Evolutionary conservation across 2,888 invertebrate species (phyloP), one percentile per base, ranked within the genome.

Genomic region (Phengaris alcon): DNA sequence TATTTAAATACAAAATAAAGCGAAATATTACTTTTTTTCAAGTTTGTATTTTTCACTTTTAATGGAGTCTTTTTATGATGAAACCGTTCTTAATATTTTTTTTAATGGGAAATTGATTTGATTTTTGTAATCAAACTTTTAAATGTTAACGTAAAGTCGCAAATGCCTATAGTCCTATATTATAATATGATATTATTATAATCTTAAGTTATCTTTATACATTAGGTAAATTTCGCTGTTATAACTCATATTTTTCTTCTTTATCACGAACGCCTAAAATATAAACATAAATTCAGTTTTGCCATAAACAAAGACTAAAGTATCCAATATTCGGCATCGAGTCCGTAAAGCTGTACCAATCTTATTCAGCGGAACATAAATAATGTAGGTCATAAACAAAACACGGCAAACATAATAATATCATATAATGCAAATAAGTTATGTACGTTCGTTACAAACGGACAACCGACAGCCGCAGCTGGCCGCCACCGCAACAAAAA

Each of bases 321-420:
- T 59, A 59, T 22, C 59, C 22, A 59, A 59, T 59, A 59, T 59
- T 22, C 59, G 57, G 57, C 15, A 57, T 59, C n/a, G 8, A 59
- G 59, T 22, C 59, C 59, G 59, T 59, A 59, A 59, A 59, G 5
- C 6, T 48, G 8, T 54, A 54, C 54, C 22, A 15, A 22, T 59
- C 59, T 59, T 59, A 22, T 59, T 59, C 59, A 59, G 59, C 59
- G 22, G 59, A 59, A 59, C 59, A 59, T 59, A 59, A 59, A 59
- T 59, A 22, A 59, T 59, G 1, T 48, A 59, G 15, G 57, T 15
- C 57, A 59, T 59, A 59, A 59, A 59, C 2, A 22, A 59, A 22
- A 59, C 15, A 59, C 22, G 59, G 22, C 22, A 59, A 59, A 59
- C 22, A 59, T 22, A 46, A 46, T 46, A 46, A 1, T 2, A 48